Evolutionary conservation across 2,797 vertebrate species (phyloP), one percentile per base, ranked within the genome.

Genomic region (Thamnophis elegans): DNA sequence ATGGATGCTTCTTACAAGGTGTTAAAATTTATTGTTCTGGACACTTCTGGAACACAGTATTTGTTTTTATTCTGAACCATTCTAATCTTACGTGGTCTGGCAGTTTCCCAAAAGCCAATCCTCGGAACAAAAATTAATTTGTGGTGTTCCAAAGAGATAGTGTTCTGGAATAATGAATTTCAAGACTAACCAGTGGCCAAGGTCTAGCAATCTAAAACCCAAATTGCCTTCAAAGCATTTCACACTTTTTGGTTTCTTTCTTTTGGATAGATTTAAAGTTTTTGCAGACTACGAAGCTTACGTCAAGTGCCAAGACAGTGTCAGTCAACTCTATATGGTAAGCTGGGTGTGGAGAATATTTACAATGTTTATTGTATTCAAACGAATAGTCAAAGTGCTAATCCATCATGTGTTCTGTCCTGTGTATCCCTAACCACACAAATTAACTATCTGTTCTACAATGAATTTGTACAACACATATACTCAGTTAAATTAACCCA

Each of bases 241-340:
- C 36, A 60, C 1, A 4, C 6, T 2, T 7, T 25, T 53, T 53
- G 85, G 53, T 82, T 89, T 92, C 56, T 93, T 85, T n/a, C 59
- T 89, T 58, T 94, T 25, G 22, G 26, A 1, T 92, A 99, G 99
- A 92, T 99, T 99, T 97, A 99, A 99, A 96, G 99, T 99, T 78
- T 99, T 99, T 93, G 99, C 99, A 22, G 99, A 99, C 95, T 99
- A 98, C 5, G 99, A 99, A 94, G 98, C 97, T 4, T 99, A 99
- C 0, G 68, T 99, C 78, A 98, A 98, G 90, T 98, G 98, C 95
- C 99, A 99, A 96, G 99, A 99, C 91, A 98, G 96, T 97, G 99
- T 99, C 98, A 99, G 98, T 95, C 95, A 98, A 92, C 98, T 99
- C 8, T 99, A 99, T 95, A 97, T 99, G 99, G 99, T 99, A 97